Evolutionary conservation across 2,888 invertebrate species (phyloP).

Genomic region (Homarus gammarus): DNA sequence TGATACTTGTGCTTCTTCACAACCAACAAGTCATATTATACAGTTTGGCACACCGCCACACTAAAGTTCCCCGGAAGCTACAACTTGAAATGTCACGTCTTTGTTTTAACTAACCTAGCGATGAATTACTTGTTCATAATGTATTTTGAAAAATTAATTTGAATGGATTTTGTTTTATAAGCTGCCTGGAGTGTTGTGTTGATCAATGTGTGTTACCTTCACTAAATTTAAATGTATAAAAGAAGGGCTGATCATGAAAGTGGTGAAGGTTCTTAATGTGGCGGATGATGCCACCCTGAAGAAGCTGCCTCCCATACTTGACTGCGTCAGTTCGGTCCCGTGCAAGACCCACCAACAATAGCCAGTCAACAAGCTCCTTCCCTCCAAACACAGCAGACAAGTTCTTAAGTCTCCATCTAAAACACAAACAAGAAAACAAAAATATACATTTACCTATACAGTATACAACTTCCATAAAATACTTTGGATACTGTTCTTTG

Average conservation of each 20-base stretch:
- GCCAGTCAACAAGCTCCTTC: constrained; percentile 91
- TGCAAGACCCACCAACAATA: constrained; percentile 89
- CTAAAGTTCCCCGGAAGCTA: not conserved
- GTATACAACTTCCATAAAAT: not conserved
- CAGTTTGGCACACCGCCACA: not conserved
- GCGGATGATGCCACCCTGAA: constrained; percentile 90
- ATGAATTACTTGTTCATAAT: not conserved
- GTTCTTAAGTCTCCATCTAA: constrained; percentile 88
- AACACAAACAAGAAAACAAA: constrained; percentile 11
- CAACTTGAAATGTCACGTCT: no score
- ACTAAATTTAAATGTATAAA: constrained; percentile 82
- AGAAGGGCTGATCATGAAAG: constrained; percentile 88
- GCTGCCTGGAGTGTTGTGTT: not conserved
- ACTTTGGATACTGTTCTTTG: not conserved
- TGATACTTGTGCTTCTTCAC: not conserved
- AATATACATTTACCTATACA: not conserved
- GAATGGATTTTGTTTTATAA: not conserved
- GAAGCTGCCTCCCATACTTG: constrained; percentile 89
- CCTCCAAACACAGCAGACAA: constrained; percentile 91
- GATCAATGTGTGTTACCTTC: constrained; percentile 11
- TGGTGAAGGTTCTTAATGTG: constrained; percentile 91
- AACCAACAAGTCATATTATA: not conserved
- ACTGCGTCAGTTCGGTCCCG: constrained; percentile 89
- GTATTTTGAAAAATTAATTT: no score
- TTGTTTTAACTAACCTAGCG: not conserved